A percentile compares a stretch with the other conserved stretches of the same genome.
These are phyloP conservation scores for Spea multiplicata DNA, from an alignment of 2,113 vertebrate species.

Conservation along the genomic window DNA sequence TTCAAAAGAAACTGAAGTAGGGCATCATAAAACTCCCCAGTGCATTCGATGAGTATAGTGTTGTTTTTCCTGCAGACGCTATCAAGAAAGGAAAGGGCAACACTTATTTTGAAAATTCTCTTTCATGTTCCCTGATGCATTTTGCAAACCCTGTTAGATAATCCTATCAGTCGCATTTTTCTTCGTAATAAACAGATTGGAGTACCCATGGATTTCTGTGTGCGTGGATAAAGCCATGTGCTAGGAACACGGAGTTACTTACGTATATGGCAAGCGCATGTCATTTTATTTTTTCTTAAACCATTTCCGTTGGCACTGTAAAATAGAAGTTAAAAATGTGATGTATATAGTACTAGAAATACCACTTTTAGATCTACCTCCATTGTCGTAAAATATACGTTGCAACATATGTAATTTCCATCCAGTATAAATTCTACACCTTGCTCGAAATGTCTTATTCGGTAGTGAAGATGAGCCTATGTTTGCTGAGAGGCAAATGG, in stretches of 20 bases:
- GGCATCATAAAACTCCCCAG: conserved; percentile 20
- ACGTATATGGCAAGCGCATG: too few relatives aligned
- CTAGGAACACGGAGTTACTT: conserved; percentile 22
- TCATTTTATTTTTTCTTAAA: too few relatives aligned
- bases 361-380: too few relatives aligned
- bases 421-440: too few relatives aligned
- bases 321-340: too few relatives aligned
- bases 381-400: too few relatives aligned
- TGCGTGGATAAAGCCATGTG: conserved; percentile 21
- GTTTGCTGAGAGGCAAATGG: too few relatives aligned
- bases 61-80: conserved; percentile 28
- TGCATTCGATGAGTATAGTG: conserved; percentile 24
- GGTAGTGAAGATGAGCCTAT: too few relatives aligned
- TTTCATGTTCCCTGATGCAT: conserved; percentile 37
- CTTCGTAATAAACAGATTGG: conserved; percentile 36
- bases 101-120: conserved; percentile 27
- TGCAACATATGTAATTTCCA: too few relatives aligned
- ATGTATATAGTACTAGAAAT: too few relatives aligned
- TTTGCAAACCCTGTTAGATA: conserved; percentile 40
- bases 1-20: conserved; percentile 53
- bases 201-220: conserved; percentile 28
- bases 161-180: conserved; percentile 46
- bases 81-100: conserved; percentile 40
- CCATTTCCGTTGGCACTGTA: too few relatives aligned
- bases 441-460: too few relatives aligned